Conservation (phyloP, 2,888 invertebrate genomes). For the Camponotus fellah region DNA sequence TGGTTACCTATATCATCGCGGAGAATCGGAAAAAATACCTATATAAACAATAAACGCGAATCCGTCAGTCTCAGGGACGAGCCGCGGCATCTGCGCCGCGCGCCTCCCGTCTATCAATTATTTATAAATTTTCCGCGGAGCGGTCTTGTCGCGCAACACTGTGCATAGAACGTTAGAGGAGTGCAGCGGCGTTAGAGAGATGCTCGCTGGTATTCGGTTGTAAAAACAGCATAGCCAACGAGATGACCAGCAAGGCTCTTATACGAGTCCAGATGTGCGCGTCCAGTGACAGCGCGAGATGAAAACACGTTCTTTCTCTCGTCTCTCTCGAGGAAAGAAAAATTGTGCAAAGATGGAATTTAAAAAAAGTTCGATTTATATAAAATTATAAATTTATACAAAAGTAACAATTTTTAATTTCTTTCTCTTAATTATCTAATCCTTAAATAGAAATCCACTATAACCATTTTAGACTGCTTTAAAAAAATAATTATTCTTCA, state of each 20-base stretch:
- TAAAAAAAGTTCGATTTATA: neutral
- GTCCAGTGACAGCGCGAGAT: constrained; percentile 1
- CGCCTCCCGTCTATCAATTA: constrained; percentile 69
- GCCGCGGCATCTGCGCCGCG: constrained; percentile 11
- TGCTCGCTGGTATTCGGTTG: constrained; percentile 38
- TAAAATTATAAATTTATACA: neutral
- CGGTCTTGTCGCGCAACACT: neutral
- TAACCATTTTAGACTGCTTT: neutral
- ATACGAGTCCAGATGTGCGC: constrained; percentile 2
- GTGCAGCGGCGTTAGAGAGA: constrained; percentile 16
- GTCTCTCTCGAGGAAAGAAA: too few species aligned
- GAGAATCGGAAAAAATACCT: constrained; percentile 73
- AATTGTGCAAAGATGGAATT: neutral
- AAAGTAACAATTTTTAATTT: neutral
- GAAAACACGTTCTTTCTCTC: neutral
- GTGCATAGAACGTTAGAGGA: constrained; percentile 28
- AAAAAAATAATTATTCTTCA: neutral
- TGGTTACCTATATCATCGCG: constrained; percentile 73
- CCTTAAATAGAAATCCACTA: neutral
- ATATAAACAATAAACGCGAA: constrained; percentile 76
- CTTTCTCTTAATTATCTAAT: neutral
- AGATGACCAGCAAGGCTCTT: constrained; percentile 14
- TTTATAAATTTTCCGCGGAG: constrained; percentile 73
- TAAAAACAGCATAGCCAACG: constrained; percentile 44
- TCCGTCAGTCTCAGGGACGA: constrained; percentile 64